Conservation (phyloP, 1,140 invertebrate genomes). For the Microplitis mediator region DNA sequence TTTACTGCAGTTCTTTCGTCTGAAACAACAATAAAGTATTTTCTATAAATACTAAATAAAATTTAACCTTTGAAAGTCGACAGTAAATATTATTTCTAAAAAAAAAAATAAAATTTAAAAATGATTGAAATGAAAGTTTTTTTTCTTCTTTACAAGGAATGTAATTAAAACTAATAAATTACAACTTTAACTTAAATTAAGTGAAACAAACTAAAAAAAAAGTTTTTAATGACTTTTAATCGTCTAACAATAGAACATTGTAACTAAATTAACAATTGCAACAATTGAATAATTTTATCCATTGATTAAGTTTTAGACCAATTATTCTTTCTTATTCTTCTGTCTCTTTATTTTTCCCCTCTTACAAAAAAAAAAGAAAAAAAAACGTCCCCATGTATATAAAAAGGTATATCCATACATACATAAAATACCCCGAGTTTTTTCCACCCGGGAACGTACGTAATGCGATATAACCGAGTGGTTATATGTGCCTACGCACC, state of each 20-base stretch:
- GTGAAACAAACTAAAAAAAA: too few relatives aligned
- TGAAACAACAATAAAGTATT: too few relatives aligned
- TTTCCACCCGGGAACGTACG: conserved; percentile 21
- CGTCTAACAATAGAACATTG: neutral
- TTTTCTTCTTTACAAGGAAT: too few relatives aligned
- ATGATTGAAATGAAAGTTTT: too few relatives aligned
- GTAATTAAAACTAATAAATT: too few relatives aligned
- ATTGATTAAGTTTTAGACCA: neutral
- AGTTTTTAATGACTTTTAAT: too few relatives aligned
- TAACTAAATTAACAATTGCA: neutral
- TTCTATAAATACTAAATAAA: too few relatives aligned
- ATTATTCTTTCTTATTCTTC: conserved; percentile 12
- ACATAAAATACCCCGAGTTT: conserved; percentile 8
- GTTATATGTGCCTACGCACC: conserved; percentile 6
- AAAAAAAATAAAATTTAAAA: too few relatives aligned
- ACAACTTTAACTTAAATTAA: too few relatives aligned
- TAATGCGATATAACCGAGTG: conserved; percentile 27
- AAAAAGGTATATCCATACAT: neutral
- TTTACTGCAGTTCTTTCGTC: too few relatives aligned
- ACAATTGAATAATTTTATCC: neutral
- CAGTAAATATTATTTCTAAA: too few relatives aligned
- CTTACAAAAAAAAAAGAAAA: neutral
- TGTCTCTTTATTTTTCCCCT: neutral
- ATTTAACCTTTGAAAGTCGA: too few relatives aligned
- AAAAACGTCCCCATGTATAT: conserved; percentile 3